Conservation (phyloP, 2,888 invertebrate species). For the Selenia dentaria region DNA sequence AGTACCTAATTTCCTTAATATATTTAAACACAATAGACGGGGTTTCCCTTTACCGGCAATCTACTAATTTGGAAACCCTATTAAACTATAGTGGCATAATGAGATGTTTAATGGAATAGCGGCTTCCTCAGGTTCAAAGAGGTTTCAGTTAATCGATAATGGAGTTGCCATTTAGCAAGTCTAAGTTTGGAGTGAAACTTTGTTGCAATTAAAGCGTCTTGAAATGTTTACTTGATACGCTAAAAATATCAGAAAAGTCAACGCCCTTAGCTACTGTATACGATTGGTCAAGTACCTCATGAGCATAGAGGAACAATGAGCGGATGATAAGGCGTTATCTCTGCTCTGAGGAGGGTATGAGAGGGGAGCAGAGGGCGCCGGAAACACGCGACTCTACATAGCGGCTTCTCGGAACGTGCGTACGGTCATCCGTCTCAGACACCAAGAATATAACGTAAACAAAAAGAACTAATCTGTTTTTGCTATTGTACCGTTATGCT, state of each 20-base stretch:
- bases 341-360: conserved; percentile 47
- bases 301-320: conserved; percentile 76
- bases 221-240: conserved; percentile 30
- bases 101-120: conserved; percentile 13
- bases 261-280: conserved; percentile 59
- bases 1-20: conserved; percentile 36
- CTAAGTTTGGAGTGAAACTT: conserved; percentile 6
- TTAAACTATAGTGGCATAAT: conserved; percentile 13
- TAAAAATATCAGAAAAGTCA: conserved; percentile 65
- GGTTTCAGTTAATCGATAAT: conserved; percentile 1
- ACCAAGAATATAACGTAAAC: conserved; percentile 41
- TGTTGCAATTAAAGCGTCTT: conserved; percentile 2
- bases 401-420: conserved; percentile 62
- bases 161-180: background rate
- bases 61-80: conserved; percentile 31
- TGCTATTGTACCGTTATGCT: conserved; percentile 29
- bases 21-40: conserved; percentile 40
- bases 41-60: conserved; percentile 43
- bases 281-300: conserved; percentile 64
- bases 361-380: conserved; percentile 58
- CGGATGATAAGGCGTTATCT: conserved; percentile 82
- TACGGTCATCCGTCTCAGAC: conserved; percentile 50
- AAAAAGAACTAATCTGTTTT: conserved; percentile 26
- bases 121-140: conserved; percentile 13
- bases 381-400: conserved; percentile 62